Evolutionary conservation across 2,888 invertebrate genomes (phyloP).

Genomic region (Plebejus melissa): DNA sequence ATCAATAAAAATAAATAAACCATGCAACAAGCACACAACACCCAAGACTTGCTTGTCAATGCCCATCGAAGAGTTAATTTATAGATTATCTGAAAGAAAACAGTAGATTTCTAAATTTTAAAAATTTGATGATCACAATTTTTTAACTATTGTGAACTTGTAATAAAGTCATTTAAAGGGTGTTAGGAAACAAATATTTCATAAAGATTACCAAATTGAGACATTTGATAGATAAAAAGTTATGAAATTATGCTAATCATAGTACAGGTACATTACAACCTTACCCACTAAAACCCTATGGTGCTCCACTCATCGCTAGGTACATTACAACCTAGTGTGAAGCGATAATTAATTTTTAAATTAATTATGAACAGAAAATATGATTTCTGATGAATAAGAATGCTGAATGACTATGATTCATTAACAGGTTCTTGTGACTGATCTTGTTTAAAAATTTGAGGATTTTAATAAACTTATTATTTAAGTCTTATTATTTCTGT

Average conservation of each 20-base stretch:
- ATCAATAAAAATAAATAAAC: neutral
- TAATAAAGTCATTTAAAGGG: neutral
- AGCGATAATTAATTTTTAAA: neutral
- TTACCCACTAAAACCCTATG: too few species aligned
- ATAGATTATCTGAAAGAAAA: constrained; percentile 31
- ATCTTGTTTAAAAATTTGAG: neutral
- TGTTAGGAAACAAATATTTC: neutral
- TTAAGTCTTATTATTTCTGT: neutral
- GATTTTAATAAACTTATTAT: neutral
- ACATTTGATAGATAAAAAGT: neutral
- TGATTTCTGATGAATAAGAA: too few species aligned
- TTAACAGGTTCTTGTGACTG: neutral
- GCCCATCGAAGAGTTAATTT: constrained; percentile 50
- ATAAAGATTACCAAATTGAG: neutral
- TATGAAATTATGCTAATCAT: neutral
- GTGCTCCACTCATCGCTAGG: too few species aligned
- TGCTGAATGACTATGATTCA: neutral
- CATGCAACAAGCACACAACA: constrained; percentile 34
- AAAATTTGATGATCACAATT: neutral
- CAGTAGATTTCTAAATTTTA: neutral
- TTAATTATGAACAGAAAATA: neutral
- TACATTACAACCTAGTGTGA: too few species aligned
- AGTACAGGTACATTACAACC: too few species aligned
- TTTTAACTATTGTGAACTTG: neutral
- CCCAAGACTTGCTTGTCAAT: constrained; percentile 59